Evolutionary conservation across 2,113 vertebrate species (phyloP), one percentile per base, ranked within the genome.

Genomic region (Leptosomus discolor): DNA sequence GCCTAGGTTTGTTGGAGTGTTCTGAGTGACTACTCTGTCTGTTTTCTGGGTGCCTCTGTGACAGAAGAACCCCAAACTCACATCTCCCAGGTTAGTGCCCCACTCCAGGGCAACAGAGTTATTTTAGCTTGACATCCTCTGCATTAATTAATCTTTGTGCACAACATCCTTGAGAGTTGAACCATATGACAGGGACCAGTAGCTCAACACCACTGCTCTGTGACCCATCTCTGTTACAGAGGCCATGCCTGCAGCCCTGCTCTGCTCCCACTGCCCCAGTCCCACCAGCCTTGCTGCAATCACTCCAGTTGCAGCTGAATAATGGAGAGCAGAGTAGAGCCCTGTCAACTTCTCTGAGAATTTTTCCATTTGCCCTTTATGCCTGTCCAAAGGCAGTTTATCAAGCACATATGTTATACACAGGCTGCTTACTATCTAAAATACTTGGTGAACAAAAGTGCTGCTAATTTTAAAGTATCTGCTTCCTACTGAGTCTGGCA

Each of bases 161-260:
- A 30, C 36, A 64, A 48, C 0, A 2, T 34, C 36, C 34, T 48
- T 26, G 41, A 27, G 37, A 51, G 23, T 30, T 34, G 61, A 81
- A 60, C 34, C 2, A 0, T 53, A 13, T 36, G 43, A 34, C 58
- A 75, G 39, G 43, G 36, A 65, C 7, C 11, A 87, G 80, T 34
- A 81, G 34, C 69, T 79, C 32, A 67, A 6, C 15, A 18, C 22
- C 45, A 48, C 39, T 6, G 4, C 24, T 11, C 23, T 32, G 21
- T 0, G 0, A 13, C 41, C 21, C 39, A 56, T 6, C 34, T 37
- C n/a, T 16, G 4, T 16, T 18, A 39, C n/a, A 67, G 57, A 63
- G 58, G 15, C 20, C 1, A 0, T 26, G 27, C 15, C 56, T 78
- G 46, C 39, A 78, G 46, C 41, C 51, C 45, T 0, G 2, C 7